Evolutionary conservation across 2,797 vertebrate species (phyloP).

Genomic region (Phataginus tetradactyla): DNA sequence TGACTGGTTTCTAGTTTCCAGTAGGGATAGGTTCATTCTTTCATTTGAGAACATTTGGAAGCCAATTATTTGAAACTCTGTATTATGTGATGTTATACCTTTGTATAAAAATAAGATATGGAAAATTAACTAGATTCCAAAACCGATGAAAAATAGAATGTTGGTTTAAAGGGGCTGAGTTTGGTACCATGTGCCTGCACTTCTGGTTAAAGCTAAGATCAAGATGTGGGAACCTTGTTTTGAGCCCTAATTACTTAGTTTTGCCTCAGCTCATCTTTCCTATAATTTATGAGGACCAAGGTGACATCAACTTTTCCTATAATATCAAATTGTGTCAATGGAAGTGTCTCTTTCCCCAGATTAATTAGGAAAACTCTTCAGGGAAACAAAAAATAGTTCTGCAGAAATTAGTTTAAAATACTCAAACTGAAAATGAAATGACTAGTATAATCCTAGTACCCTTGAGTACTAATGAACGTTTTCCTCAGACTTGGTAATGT

Average conservation of each 20-base stretch:
- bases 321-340: slow-evolving; percentile 63
- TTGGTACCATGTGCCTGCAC: background rate
- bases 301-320: slow-evolving; percentile 56
- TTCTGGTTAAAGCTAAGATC: background rate
- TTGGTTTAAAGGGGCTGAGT: background rate
- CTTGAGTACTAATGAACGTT: background rate
- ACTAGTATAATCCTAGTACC: background rate
- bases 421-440: slow-evolving; percentile 43
- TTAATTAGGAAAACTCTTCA: slow-evolving; percentile 71
- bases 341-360: slow-evolving; percentile 53
- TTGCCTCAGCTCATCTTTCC: slow-evolving; percentile 54
- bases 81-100: background rate
- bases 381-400: slow-evolving; percentile 67
- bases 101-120: background rate
- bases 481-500: slow-evolving; percentile 32
- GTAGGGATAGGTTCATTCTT: slow-evolving; percentile 5
- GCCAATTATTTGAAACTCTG: slow-evolving; percentile 2
- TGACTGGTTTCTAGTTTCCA: slow-evolving; percentile 35
- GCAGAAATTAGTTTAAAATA: slow-evolving; percentile 53
- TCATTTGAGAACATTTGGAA: slow-evolving; percentile 28
- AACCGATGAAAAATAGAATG: background rate
- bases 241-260: slow-evolving; percentile 53
- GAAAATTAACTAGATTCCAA: background rate
- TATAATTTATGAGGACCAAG: slow-evolving; percentile 57
- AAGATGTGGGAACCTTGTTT: background rate